Conservation (phyloP, 2,797 vertebrate genomes). For the Neosilurus mollespiculum region DNA sequence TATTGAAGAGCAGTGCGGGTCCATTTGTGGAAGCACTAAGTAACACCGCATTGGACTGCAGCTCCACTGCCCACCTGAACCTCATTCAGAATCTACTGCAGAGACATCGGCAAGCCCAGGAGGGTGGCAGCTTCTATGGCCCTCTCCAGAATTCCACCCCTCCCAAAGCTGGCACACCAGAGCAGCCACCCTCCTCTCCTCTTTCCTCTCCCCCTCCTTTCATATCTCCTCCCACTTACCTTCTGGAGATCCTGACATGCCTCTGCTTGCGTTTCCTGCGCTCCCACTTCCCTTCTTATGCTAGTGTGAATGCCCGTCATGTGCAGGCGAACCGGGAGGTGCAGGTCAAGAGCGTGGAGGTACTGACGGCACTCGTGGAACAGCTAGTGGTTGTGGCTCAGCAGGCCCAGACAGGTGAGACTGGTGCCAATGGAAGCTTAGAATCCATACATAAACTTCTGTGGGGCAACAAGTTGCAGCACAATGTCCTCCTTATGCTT, state of each 20-base stretch:
- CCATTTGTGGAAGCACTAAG: constrained; percentile 87
- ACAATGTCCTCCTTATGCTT: constrained; percentile 86
- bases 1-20: constrained; percentile 84
- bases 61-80: constrained; percentile 89
- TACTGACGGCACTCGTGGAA: constrained; percentile 83
- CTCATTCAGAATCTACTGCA: constrained; percentile 92
- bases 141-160: constrained; percentile 74
- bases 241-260: constrained; percentile 88
- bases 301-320: constrained; percentile 79
- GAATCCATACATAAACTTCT: constrained; percentile 80
- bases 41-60: constrained; percentile 86
- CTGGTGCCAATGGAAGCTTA: constrained; percentile 29
- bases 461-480: constrained; percentile 84
- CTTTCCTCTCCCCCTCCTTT: constrained; percentile 69
- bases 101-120: constrained; percentile 89
- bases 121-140: constrained; percentile 87
- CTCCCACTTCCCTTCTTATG: constrained; percentile 89
- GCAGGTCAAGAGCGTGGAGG: constrained; percentile 91
- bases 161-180: constrained; percentile 68
- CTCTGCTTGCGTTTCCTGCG: constrained; percentile 89
- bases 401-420: constrained; percentile 38
- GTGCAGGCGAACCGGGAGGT: constrained; percentile 90
- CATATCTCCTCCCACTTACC: constrained; percentile 70
- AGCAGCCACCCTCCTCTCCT: constrained; percentile 77
- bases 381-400: constrained; percentile 76